These are phyloP conservation scores for Drosophila pachea DNA, from an alignment of 1,140 invertebrate genomes.

Conservation along the genomic window DNA sequence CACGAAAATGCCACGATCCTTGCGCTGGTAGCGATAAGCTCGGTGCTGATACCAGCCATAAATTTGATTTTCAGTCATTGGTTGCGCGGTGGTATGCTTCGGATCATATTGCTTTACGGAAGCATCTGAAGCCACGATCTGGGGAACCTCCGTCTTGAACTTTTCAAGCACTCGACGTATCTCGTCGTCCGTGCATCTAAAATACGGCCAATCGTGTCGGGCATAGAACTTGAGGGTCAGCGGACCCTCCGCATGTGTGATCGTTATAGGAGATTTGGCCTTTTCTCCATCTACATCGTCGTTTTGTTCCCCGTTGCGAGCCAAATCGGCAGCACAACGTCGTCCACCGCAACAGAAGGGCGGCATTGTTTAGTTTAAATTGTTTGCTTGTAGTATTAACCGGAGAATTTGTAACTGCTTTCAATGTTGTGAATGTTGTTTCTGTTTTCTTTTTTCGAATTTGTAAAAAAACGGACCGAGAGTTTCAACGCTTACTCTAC, in stretches of 20 bases:
- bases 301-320: neutral
- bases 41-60: slow-evolving; percentile 67
- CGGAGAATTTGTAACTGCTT: neutral
- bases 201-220: neutral
- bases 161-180: neutral
- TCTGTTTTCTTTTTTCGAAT: neutral
- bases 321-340: slow-evolving; percentile 40
- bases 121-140: slow-evolving; percentile 19
- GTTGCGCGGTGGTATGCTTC: slow-evolving; percentile 51
- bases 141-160: neutral
- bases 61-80: slow-evolving; percentile 56
- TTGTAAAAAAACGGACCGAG: no score
- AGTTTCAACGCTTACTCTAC: no score
- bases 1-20: slow-evolving; percentile 55
- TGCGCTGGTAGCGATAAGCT: slow-evolving; percentile 43
- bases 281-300: neutral
- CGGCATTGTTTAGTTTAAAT: slow-evolving; percentile 44
- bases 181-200: neutral
- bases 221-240: slow-evolving; percentile 9
- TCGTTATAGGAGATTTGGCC: neutral
- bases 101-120: slow-evolving; percentile 28
- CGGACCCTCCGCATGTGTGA: neutral
- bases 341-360: slow-evolving; percentile 62
- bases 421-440: no score
- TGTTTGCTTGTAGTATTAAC: slow-evolving; percentile 8